Base-by-base conservation (phyloP, 2,113 vertebrate species). In the Genyomyrus donnyi region DNA sequence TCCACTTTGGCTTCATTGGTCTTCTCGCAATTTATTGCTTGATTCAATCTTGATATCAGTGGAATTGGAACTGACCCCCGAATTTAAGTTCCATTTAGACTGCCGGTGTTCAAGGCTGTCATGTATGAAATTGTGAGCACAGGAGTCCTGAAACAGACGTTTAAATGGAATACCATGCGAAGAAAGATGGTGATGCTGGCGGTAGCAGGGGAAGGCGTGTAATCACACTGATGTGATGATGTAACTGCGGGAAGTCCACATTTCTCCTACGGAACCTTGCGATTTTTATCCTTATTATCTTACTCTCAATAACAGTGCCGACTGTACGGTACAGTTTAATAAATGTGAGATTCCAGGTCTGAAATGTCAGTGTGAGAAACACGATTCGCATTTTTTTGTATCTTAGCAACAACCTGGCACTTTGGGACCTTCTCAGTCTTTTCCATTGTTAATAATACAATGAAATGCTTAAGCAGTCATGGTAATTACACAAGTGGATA, bases 81-180 rank as follows among this genome's bases (percentile, higher is more conserved):
- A 85, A 83, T 84, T 84, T 84, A 84, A 85, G 45, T 48, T 85
- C 45, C 45, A 48, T 85, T 85, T 85, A 85, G 83, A 46, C 45
- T 48, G 83, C 5, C 21, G 7, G 39, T 48, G 83, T 10, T 45
- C 42, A 46, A 11, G 45, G 39, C 83, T 85, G 39, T 48, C 83
- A 46, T 85, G 83, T 46, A 85, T 85, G 39, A 85, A 85, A 85
- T 85, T 85, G 83, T 85, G 83, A 85, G 83, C 21, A 48, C 39
- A 48, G 83, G 45, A 85, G 83, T 46, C 83, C 45, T 85, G 35
- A 80, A 42, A n/a, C 13, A 24, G 83, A 85, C 83, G 7, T 85
- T 48, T n/a, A 85, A 46, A 48, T 48, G 39, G 24, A n/a, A 85
- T 10, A 48, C 45, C 45, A 2, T 10, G 0, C 15, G 3, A 24